Conservation (phyloP, 2,113 vertebrate genomes). For the Grantiella picta region DNA sequence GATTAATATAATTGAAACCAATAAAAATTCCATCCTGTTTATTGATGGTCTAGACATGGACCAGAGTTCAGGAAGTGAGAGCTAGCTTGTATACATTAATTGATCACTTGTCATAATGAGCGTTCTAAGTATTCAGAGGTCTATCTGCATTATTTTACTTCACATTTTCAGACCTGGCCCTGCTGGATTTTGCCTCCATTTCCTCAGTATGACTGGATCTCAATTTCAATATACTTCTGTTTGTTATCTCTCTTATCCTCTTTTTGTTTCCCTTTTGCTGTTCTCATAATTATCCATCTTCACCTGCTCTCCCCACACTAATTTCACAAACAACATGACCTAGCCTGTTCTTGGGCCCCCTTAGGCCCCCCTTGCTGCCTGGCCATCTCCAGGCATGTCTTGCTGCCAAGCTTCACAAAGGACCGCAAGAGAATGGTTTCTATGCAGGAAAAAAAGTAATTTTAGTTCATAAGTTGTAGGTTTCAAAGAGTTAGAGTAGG, state of each 20-base stretch:
- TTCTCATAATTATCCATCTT: background rate
- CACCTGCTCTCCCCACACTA: background rate
- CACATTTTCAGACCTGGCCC: background rate
- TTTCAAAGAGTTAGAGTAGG: background rate
- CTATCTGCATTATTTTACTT: background rate
- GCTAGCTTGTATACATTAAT: background rate
- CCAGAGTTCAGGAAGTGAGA: background rate
- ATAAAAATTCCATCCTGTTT: background rate
- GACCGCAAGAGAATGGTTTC: background rate
- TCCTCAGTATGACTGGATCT: background rate
- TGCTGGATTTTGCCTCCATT: background rate
- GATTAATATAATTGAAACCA: background rate
- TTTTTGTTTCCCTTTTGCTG: background rate
- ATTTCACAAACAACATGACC: background rate
- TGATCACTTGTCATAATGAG: background rate
- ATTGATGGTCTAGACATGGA: background rate
- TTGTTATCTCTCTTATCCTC: background rate
- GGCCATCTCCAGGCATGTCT: background rate
- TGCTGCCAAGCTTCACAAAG: background rate
- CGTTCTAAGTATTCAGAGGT: background rate
- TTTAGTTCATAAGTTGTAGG: background rate
- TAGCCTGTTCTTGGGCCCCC: background rate
- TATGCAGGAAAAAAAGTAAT: background rate
- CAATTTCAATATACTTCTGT: background rate
- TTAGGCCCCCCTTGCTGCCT: background rate